A percentile compares a stretch with the other conserved stretches of the same genome.
phyloP scores from a whole-genome alignment of 2,797 vertebrate genomes.

The Gambelia wislizenii region DNA sequence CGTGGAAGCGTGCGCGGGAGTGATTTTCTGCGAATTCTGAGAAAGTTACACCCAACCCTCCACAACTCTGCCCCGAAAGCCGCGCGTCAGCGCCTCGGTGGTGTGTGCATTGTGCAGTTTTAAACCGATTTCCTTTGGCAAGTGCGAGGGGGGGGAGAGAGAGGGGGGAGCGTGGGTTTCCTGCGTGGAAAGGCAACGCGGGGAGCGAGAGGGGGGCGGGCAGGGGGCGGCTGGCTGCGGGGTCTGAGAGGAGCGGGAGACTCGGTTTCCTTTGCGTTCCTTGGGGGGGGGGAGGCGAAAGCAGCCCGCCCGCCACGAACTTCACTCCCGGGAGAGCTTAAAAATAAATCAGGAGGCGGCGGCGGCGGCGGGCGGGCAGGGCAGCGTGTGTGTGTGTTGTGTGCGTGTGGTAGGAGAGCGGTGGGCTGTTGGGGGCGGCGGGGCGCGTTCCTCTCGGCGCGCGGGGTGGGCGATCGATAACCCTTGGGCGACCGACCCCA shows the following conservation, averaged over 20 bases:
- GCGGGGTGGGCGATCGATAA: constrained; percentile 70
- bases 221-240: background rate
- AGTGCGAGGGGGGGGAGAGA: background rate
- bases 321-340: background rate
- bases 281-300: background rate
- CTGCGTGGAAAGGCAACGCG: background rate
- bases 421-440: too few species aligned
- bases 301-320: too few species aligned
- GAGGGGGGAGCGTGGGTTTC: constrained; percentile 15
- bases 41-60: too few species aligned
- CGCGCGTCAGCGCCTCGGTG: too few species aligned
- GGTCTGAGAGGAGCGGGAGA: too few species aligned
- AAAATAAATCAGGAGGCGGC: background rate
- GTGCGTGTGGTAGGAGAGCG: background rate
- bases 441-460: background rate
- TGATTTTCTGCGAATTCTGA: too few species aligned
- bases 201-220: constrained; percentile 8
- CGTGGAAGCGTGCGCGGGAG: constrained; percentile 26
- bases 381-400: background rate
- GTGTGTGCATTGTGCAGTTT: too few species aligned
- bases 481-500: constrained; percentile 76
- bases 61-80: too few species aligned
- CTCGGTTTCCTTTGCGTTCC: background rate
- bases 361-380: background rate
- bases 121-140: too few species aligned